Percentiles rank a stretch among this genome's conserved stretches.
Evolutionary conservation across 2,113 vertebrate genomes (phyloP).

Genomic region (Peucedramus taeniatus): DNA sequence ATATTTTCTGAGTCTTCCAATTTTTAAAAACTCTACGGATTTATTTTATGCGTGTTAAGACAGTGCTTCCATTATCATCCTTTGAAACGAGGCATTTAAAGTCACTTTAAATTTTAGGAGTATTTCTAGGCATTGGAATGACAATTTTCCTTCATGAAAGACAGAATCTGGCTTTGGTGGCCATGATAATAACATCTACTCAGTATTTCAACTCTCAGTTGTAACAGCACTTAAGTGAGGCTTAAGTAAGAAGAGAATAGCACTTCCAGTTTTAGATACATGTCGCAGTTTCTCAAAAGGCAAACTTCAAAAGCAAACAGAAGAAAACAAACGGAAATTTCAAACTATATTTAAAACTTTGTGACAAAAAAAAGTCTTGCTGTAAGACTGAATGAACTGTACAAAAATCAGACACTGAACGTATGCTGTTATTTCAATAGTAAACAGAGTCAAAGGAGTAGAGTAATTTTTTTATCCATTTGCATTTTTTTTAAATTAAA

Average conservation of each 20-base stretch:
- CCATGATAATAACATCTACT: conserved; percentile 14
- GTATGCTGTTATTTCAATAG: neutral
- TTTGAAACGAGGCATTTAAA: neutral
- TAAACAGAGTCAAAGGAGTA: conserved; percentile 2
- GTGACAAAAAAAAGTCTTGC: neutral
- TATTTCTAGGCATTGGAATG: neutral
- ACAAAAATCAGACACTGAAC: neutral
- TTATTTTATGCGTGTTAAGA: neutral
- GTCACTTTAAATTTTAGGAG: neutral
- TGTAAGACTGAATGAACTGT: neutral
- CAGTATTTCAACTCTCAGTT: conserved; percentile 28
- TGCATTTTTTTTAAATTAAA: conserved; percentile 44
- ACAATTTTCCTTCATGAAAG: conserved; percentile 38
- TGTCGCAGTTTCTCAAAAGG: conserved; percentile 24
- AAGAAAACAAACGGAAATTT: neutral
- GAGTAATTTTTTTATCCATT: conserved; percentile 56
- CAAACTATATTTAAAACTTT: neutral
- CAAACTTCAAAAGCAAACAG: conserved; percentile 48
- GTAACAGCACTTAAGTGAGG: conserved; percentile 46
- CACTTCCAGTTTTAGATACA: conserved; percentile 17
- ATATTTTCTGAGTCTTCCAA: neutral
- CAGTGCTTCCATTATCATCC: neutral
- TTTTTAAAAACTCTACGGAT: neutral
- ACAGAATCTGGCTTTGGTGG: conserved; percentile 42
- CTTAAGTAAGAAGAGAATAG: neutral